Percentiles rank a stretch among this genome's conserved stretches.
Conservation (phyloP, 2,797 vertebrate genomes). For the Sebastes miniatus region DNA sequence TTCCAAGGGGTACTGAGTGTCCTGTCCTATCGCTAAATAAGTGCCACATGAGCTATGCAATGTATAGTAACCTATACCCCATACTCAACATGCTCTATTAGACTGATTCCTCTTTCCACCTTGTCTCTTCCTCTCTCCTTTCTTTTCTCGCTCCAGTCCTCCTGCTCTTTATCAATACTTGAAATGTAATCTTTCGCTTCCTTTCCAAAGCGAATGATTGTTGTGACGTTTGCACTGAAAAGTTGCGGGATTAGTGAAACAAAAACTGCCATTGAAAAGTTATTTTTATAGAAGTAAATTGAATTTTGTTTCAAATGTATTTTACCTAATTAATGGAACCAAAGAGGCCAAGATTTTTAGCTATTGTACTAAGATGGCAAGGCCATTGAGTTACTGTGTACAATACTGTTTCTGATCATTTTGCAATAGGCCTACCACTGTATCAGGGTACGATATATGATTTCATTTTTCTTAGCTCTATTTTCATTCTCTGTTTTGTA, state of each 20-base stretch:
- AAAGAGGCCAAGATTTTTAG: constrained; percentile 98
- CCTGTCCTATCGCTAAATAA: constrained; percentile 83
- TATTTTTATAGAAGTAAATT: constrained; percentile 99
- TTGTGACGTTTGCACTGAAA: constrained; percentile 99
- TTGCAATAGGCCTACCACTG: constrained; percentile 88
- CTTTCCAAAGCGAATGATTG: constrained; percentile 99
- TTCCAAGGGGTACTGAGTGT: constrained; percentile 91
- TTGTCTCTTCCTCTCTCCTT: constrained; percentile 28
- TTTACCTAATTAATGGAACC: constrained; percentile 98
- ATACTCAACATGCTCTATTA: constrained; percentile 80
- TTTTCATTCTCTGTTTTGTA: constrained; percentile 89
- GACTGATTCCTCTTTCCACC: constrained; percentile 80
- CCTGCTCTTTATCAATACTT: constrained; percentile 98
- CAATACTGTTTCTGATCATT: constrained; percentile 84
- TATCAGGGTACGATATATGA: constrained; percentile 93
- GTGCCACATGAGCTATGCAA: constrained; percentile 99
- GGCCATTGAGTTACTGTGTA: constrained; percentile 87
- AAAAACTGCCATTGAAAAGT: constrained; percentile 95
- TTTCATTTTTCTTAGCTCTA: constrained; percentile 90
- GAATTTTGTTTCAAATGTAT: constrained; percentile 96
- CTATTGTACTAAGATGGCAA: constrained; percentile 89
- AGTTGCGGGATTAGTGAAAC: constrained; percentile 94
- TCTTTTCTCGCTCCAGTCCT: constrained; percentile 82
- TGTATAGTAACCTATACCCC: constrained; percentile 91
- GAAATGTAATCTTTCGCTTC: constrained; percentile 99